These are phyloP conservation scores for Trachymyrmex cornetzi DNA, from an alignment of 1,140 invertebrate genomes.

Conservation along the genomic window DNA sequence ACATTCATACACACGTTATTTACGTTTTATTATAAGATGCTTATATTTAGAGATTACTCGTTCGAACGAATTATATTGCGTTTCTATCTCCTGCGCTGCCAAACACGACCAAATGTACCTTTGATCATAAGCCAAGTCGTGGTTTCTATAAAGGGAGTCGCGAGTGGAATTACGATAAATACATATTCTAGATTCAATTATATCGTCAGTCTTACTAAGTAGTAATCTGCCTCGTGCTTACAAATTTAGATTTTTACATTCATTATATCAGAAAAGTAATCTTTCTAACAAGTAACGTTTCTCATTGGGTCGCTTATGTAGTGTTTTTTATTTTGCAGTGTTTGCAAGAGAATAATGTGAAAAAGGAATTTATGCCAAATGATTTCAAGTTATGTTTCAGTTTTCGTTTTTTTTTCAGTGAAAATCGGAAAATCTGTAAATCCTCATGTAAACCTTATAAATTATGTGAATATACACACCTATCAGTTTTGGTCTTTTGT, in stretches of 20 bases:
- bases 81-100: constrained; percentile 15
- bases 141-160: neutral
- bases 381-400: too few species aligned
- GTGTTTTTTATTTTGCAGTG: too few species aligned
- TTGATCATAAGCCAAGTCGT: constrained; percentile 33
- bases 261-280: neutral
- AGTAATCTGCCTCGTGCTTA: neutral
- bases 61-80: constrained; percentile 19
- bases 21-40: neutral
- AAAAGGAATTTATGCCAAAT: too few species aligned
- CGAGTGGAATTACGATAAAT: neutral
- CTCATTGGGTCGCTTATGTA: too few species aligned
- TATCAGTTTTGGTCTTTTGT: too few species aligned
- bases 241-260: neutral
- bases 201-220: neutral
- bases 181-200: neutral
- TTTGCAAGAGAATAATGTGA: too few species aligned
- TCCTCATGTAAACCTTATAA: too few species aligned
- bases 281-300: neutral
- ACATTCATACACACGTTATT: neutral
- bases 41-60: constrained; percentile 35
- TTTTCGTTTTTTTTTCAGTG: too few species aligned
- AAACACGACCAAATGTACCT: constrained; percentile 17
- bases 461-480: too few species aligned
- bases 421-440: too few species aligned